Percentiles rank a stretch among this genome's conserved stretches.
Conservation (phyloP, 2,888 invertebrate genomes). For the Blomia tropicalis region DNA sequence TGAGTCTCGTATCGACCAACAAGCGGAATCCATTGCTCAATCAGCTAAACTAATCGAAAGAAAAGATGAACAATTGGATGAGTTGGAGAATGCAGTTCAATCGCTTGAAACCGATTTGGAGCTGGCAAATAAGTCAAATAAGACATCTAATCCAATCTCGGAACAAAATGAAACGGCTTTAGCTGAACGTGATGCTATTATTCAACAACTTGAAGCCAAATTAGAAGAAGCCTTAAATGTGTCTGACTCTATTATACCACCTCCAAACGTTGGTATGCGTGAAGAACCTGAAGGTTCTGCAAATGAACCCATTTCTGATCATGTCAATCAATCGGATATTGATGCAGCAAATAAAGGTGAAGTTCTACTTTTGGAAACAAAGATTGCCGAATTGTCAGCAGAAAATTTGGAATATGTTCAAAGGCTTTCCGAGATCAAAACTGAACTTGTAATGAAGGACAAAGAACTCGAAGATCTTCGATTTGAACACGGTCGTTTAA, state of each 20-base stretch:
- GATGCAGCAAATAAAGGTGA: background rate
- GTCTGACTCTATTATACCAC: background rate
- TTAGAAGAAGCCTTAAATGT: background rate
- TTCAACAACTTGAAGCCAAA: background rate
- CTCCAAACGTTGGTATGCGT: background rate
- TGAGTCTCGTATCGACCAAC: background rate
- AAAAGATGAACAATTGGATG: background rate
- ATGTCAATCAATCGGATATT: no score
- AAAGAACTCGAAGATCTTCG: background rate
- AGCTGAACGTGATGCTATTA: no score
- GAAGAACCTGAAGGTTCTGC: slow-evolving; percentile 9
- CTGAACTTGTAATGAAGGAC: background rate
- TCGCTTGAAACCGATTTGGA: background rate
- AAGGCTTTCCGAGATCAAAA: background rate
- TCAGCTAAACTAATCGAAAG: background rate
- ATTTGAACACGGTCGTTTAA: background rate
- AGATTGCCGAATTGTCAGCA: background rate
- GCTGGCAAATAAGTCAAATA: background rate
- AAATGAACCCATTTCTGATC: background rate
- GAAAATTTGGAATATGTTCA: background rate
- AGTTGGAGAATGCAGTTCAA: background rate
- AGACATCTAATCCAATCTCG: no score
- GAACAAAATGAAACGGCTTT: no score
- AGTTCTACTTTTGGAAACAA: background rate
- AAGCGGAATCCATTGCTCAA: background rate